Evolutionary conservation across 2,888 invertebrate genomes (phyloP).

Genomic region (Deilephila porcellus): DNA sequence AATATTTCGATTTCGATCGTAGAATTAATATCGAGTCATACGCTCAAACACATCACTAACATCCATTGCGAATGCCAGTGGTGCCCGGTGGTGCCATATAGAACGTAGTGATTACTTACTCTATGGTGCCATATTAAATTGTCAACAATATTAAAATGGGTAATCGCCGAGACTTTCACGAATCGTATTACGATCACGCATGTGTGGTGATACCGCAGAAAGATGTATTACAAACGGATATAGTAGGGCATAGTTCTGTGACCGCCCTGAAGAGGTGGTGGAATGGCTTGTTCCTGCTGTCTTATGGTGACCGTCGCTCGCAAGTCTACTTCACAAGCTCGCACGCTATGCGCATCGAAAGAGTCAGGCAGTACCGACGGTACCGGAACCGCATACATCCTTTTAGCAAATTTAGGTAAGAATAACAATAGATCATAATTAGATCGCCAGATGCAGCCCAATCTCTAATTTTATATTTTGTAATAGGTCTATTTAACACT

Average conservation of each 20-base stretch:
- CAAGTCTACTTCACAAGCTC: conserved; percentile 41
- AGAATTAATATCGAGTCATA: too few relatives aligned
- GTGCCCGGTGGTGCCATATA: neutral
- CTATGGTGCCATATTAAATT: too few relatives aligned
- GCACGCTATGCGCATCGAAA: conserved; percentile 32
- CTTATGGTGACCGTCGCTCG: conserved; percentile 42
- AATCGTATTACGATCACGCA: conserved; percentile 52
- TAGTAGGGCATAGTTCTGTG: conserved; percentile 41
- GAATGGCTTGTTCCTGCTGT: conserved; percentile 53
- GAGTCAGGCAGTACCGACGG: conserved; percentile 30
- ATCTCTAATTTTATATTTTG: too few relatives aligned
- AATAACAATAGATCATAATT: too few relatives aligned
- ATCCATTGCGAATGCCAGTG: neutral
- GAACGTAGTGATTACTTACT: too few relatives aligned
- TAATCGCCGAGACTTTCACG: conserved; percentile 34
- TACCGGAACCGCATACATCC: conserved; percentile 31
- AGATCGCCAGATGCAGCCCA: too few relatives aligned
- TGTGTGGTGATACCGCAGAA: conserved; percentile 49
- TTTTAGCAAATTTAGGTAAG: conserved; percentile 32
- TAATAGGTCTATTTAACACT: too few relatives aligned
- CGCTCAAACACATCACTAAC: too few relatives aligned
- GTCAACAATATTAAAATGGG: too few relatives aligned
- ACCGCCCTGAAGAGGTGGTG: conserved; percentile 49
- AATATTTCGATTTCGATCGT: too few relatives aligned
- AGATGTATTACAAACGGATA: conserved; percentile 51